A percentile compares a stretch with the other conserved stretches of the same genome.
Conservation (phyloP, 2,797 vertebrate species). For the Antrozous pallidus region DNA sequence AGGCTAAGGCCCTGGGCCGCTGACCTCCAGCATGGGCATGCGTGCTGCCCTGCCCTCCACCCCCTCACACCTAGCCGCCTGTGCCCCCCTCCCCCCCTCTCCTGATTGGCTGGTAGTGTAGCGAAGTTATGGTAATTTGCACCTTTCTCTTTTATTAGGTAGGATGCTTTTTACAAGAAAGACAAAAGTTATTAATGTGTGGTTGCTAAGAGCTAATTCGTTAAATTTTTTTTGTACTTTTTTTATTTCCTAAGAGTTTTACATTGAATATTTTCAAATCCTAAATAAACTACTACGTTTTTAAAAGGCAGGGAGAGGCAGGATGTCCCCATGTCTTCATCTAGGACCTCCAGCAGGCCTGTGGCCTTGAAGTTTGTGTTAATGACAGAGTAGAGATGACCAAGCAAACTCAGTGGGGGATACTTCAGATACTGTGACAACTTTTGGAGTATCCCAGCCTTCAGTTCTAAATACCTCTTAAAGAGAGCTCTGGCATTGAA, state of each 20-base stretch:
- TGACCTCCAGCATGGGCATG: no score
- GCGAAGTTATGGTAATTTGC: no score
- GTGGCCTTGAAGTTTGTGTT: background rate
- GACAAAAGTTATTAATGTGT: background rate
- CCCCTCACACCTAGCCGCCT: no score
- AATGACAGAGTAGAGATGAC: background rate
- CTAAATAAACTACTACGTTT: background rate
- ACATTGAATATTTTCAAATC: conserved; percentile 12
- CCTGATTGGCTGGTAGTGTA: no score
- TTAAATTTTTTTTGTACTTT: background rate
- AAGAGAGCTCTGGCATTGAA: no score
- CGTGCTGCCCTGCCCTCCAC: no score
- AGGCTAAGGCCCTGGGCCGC: no score
- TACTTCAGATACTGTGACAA: background rate
- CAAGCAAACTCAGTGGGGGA: background rate
- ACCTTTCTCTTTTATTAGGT: no score
- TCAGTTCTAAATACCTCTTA: no score
- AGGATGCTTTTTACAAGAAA: background rate
- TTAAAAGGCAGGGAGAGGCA: background rate
- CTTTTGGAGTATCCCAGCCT: background rate
- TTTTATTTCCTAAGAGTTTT: background rate
- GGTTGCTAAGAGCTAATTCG: background rate
- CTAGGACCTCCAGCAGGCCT: background rate
- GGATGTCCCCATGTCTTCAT: background rate
- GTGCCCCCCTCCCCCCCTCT: no score